Percentiles rank a stretch among this genome's conserved stretches.
These are phyloP conservation scores for Psettodes erumei DNA, from an alignment of 2,113 vertebrate genomes.

Conservation along the genomic window DNA sequence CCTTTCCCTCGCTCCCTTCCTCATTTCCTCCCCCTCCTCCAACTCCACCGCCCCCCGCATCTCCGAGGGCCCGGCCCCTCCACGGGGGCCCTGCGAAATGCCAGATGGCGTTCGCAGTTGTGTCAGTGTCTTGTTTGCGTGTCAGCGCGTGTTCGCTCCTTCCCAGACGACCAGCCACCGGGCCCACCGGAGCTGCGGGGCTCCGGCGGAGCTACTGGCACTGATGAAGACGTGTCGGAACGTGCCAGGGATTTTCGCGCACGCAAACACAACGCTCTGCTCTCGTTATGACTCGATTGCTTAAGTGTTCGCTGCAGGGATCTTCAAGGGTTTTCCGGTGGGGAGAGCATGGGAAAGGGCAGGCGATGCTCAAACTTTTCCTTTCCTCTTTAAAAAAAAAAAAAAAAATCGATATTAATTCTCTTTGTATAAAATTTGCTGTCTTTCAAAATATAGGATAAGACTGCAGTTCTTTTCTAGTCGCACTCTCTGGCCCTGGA, in stretches of 20 bases:
- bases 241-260: constrained; percentile 40
- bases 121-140: constrained; percentile 55
- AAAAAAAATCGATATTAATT: not conserved
- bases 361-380: too few species aligned
- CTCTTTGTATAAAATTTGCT: not conserved
- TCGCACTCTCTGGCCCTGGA: not conserved
- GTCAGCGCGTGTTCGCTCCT: constrained; percentile 37
- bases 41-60: not conserved
- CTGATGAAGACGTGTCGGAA: constrained; percentile 46
- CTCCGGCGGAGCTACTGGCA: constrained; percentile 53
- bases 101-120: constrained; percentile 64
- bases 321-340: not conserved
- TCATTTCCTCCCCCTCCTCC: not conserved
- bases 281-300: constrained; percentile 1
- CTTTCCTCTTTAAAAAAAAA: not conserved
- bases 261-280: not conserved
- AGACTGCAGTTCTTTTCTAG: not conserved
- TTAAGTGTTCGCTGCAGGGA: constrained; percentile 17
- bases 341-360: not conserved
- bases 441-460: not conserved
- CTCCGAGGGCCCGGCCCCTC: constrained; percentile 11
- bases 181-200: constrained; percentile 45
- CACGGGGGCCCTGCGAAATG: constrained; percentile 30
- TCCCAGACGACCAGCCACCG: constrained; percentile 49
- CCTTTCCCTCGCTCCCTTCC: not conserved